phyloP scores from a whole-genome alignment of 2,888 invertebrate genomes.

The Caenorhabditis sp. region DNA sequence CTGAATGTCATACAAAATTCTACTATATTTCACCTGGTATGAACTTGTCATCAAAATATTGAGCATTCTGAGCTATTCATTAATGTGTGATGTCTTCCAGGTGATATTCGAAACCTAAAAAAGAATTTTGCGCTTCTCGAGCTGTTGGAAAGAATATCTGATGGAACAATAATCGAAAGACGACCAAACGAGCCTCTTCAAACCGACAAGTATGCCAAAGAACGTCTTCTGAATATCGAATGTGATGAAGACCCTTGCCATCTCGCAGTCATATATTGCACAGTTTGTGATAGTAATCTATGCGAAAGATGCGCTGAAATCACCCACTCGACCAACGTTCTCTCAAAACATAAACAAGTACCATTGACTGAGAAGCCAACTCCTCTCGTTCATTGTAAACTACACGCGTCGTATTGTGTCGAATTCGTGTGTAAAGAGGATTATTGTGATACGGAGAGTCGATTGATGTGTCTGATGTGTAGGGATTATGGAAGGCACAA shows the following conservation, averaged over 20 bases:
- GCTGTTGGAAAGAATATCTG: constrained; percentile 74
- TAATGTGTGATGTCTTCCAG: too few relatives aligned
- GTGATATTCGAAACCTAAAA: constrained; percentile 73
- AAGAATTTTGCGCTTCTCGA: constrained; percentile 77
- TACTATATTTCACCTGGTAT: too few relatives aligned
- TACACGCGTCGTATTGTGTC: constrained; percentile 75
- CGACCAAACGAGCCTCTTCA: background rate
- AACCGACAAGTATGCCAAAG: constrained; percentile 28
- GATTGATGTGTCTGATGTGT: constrained; percentile 77
- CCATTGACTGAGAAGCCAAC: constrained; percentile 76
- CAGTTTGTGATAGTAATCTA: constrained; percentile 75
- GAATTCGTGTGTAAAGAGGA: constrained; percentile 76
- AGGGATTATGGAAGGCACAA: constrained; percentile 77
- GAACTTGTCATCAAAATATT: too few relatives aligned
- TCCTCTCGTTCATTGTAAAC: constrained; percentile 75
- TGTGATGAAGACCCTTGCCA: constrained; percentile 77
- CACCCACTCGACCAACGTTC: constrained; percentile 75
- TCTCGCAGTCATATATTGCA: constrained; percentile 76
- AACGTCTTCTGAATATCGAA: constrained; percentile 67
- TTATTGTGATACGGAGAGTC: constrained; percentile 73
- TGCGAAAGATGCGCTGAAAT: constrained; percentile 74
- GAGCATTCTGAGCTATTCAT: too few relatives aligned
- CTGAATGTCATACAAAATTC: too few relatives aligned
- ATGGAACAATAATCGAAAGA: background rate
- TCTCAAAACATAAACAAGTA: constrained; percentile 75